Conservation (phyloP, 64 coral and sea anemone genomes). For the Stichodactyla mertensii region DNA sequence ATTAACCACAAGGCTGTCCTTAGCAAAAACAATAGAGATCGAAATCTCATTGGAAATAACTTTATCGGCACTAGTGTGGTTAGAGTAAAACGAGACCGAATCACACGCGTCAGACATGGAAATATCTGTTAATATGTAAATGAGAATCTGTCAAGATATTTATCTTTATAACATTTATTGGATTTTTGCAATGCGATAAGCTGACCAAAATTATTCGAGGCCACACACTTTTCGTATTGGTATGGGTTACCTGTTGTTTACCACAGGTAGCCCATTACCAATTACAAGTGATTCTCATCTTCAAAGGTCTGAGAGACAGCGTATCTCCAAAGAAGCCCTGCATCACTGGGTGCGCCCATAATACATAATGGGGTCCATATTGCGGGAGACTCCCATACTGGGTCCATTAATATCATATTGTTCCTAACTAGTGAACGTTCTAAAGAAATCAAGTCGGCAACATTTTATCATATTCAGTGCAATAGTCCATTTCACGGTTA, state of each 20-base stretch:
- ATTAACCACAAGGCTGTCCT: not conserved
- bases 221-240: not conserved
- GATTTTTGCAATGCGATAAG: not conserved
- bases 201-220: not conserved
- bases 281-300: not conserved
- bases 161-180: not conserved
- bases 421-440: too few species aligned
- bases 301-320: not conserved
- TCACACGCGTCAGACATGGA: not conserved
- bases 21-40: not conserved
- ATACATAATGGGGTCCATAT: too few species aligned
- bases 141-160: not conserved
- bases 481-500: too few species aligned
- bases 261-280: not conserved
- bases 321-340: not conserved
- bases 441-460: too few species aligned
- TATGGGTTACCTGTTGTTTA: not conserved
- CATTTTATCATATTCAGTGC: too few species aligned
- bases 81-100: not conserved
- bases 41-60: too few species aligned
- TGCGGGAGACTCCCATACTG: too few species aligned
- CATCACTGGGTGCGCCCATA: too few species aligned
- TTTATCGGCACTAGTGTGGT: not conserved
- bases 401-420: too few species aligned
- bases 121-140: not conserved